These are phyloP conservation scores for Zygothrica quintamaculata DNA, from an alignment of 2,888 invertebrate species.

Conservation along the genomic window DNA sequence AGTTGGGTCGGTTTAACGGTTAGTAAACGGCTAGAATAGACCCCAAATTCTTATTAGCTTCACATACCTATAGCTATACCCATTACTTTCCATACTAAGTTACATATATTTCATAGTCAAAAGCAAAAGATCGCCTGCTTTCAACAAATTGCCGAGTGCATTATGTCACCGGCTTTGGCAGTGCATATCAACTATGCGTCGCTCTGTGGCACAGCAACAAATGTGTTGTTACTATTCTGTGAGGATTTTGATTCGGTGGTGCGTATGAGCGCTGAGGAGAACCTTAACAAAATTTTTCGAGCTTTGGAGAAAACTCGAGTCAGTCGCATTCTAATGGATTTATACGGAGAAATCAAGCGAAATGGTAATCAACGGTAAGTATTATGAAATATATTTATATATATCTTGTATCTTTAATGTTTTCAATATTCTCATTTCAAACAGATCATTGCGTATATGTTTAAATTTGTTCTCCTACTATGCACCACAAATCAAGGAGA, in stretches of 20 bases:
- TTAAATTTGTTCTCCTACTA: conserved; percentile 91
- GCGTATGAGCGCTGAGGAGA: conserved; percentile 92
- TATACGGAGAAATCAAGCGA: conserved; percentile 92
- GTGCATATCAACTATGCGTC: conserved; percentile 87
- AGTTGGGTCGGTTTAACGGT: too few relatives aligned
- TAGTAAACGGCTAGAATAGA: too few relatives aligned
- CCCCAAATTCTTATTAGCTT: too few relatives aligned
- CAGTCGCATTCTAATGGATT: conserved; percentile 90
- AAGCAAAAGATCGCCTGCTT: conserved; percentile 91
- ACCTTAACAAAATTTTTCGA: conserved; percentile 91
- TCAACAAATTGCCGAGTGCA: conserved; percentile 89
- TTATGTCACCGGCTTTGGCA: conserved; percentile 85
- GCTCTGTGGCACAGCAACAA: conserved; percentile 89
- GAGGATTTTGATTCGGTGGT: conserved; percentile 92
- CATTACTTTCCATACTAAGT: background rate
- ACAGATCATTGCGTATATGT: conserved; percentile 90
- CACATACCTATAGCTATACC: background rate
- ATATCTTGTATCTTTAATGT: background rate
- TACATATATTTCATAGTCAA: conserved; percentile 85
- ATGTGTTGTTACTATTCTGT: conserved; percentile 89
- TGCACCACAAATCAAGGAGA: conserved; percentile 90
- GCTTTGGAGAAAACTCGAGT: conserved; percentile 88
- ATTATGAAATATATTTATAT: background rate
- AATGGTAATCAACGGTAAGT: conserved; percentile 87
- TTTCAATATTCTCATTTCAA: background rate